These are phyloP conservation scores for Antechinus stuartii DNA, from an alignment of 2,113 vertebrate species.

Conservation along the genomic window DNA sequence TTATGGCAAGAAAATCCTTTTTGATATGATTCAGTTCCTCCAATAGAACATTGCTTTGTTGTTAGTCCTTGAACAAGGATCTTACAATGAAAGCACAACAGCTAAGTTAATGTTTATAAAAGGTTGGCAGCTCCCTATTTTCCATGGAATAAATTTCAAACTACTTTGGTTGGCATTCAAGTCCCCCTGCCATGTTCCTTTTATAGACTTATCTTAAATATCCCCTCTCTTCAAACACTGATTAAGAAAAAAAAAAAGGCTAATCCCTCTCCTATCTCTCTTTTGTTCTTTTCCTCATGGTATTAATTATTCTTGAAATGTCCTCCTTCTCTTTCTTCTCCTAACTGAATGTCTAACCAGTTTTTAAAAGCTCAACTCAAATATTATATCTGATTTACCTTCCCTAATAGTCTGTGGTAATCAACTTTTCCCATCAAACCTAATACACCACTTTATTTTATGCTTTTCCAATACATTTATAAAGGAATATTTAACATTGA, in stretches of 20 bases:
- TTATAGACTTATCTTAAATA: background rate
- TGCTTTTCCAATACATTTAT: background rate
- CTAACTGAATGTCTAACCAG: background rate
- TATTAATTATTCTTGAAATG: background rate
- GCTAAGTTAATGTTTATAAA: background rate
- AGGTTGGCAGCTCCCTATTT: background rate
- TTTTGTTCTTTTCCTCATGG: background rate
- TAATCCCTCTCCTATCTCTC: background rate
- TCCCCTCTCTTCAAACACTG: background rate
- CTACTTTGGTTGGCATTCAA: background rate
- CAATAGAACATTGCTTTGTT: background rate
- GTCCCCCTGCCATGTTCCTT: background rate
- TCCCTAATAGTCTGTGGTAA: background rate
- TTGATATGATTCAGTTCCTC: slow-evolving; percentile 8
- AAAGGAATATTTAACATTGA: background rate
- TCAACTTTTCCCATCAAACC: background rate
- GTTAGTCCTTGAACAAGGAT: background rate
- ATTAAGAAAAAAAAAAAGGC: background rate
- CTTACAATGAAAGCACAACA: background rate
- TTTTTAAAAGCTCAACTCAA: background rate
- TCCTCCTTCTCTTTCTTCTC: background rate
- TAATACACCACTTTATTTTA: background rate
- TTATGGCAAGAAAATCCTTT: background rate
- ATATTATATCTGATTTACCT: background rate
- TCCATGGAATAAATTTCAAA: background rate